These are phyloP conservation scores for Aleiodes sp. DNA, from an alignment of 1,140 invertebrate species.

Conservation along the genomic window DNA sequence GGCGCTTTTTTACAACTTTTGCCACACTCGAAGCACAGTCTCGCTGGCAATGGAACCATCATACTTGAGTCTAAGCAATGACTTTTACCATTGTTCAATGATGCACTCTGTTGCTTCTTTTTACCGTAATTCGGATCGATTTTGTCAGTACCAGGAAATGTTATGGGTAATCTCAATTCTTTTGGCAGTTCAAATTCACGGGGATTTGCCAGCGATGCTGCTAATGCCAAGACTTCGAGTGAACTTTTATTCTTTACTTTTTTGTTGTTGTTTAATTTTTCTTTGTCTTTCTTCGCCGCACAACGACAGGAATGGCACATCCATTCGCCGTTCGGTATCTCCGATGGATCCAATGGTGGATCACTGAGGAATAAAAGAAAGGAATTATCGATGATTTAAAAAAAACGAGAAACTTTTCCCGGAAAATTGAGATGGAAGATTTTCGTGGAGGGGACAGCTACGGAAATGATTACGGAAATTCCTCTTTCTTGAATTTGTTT, in stretches of 20 bases:
- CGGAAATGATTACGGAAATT: too few relatives aligned
- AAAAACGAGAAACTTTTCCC: too few relatives aligned
- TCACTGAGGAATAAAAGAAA: too few relatives aligned
- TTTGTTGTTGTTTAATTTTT: conserved; percentile 44
- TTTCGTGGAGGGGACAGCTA: too few relatives aligned
- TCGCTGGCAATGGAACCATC: conserved; percentile 82
- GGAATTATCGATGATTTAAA: too few relatives aligned
- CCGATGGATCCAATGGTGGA: conserved; percentile 86
- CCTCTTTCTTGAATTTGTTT: too few relatives aligned
- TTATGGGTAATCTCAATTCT: conserved; percentile 79
- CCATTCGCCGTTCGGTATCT: conserved; percentile 92
- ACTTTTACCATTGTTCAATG: conserved; percentile 51
- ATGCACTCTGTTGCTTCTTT: not conserved
- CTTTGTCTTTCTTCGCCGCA: conserved; percentile 56
- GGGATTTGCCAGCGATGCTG: conserved; percentile 85
- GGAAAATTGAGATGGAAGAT: too few relatives aligned
- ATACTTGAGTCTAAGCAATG: conserved; percentile 80
- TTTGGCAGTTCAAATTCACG: conserved; percentile 87
- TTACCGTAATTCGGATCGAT: conserved; percentile 55
- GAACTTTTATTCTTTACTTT: conserved; percentile 69
- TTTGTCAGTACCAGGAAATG: conserved; percentile 85
- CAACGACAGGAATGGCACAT: conserved; percentile 82
- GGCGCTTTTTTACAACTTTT: conserved; percentile 85
- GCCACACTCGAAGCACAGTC: conserved; percentile 83
- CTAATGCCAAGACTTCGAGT: conserved; percentile 80